Percentiles rank a stretch among this genome's conserved stretches.
phyloP scores from a whole-genome alignment of 1,140 invertebrate genomes.

The Gerris buenoi region DNA sequence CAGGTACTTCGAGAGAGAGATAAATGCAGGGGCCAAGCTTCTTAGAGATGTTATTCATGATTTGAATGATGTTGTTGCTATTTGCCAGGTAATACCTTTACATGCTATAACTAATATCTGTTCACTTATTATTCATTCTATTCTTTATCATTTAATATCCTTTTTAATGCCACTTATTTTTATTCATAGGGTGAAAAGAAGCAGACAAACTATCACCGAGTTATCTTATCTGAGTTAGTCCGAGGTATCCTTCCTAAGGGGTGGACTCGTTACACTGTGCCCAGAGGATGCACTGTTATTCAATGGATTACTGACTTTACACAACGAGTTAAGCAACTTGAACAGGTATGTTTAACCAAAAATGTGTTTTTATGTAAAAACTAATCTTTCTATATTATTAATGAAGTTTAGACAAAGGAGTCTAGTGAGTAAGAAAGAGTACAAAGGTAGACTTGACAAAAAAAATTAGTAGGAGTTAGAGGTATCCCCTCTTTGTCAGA shows the following conservation, averaged over 20 bases:
- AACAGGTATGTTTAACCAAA: conserved; percentile 74
- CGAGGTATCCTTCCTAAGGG: conserved; percentile 78
- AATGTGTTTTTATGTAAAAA: too few species aligned
- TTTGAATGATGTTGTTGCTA: conserved; percentile 76
- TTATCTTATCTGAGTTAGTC: conserved; percentile 83
- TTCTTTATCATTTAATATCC: conserved; percentile 15
- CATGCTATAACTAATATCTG: conserved; percentile 13
- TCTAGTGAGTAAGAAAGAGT: too few species aligned
- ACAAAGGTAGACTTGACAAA: too few species aligned
- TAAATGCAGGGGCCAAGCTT: conserved; percentile 77
- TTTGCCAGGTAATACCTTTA: conserved; percentile 58
- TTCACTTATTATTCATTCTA: conserved; percentile 28
- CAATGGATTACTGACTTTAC: conserved; percentile 99
- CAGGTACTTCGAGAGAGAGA: conserved; percentile 96
- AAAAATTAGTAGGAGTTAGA: too few species aligned
- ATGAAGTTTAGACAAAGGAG: too few species aligned
- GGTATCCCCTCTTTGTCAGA: too few species aligned
- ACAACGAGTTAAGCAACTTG: conserved; percentile 78
- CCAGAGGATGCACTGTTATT: conserved; percentile 87
- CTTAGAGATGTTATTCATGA: conserved; percentile 81
- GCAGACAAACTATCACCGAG: conserved; percentile 94
- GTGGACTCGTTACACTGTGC: conserved; percentile 80
- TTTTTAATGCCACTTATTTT: too few species aligned
- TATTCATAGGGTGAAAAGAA: conserved; percentile 78
- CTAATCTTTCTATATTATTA: too few species aligned